Conservation (phyloP, 2,113 vertebrate species). For the Turnix velox region DNA sequence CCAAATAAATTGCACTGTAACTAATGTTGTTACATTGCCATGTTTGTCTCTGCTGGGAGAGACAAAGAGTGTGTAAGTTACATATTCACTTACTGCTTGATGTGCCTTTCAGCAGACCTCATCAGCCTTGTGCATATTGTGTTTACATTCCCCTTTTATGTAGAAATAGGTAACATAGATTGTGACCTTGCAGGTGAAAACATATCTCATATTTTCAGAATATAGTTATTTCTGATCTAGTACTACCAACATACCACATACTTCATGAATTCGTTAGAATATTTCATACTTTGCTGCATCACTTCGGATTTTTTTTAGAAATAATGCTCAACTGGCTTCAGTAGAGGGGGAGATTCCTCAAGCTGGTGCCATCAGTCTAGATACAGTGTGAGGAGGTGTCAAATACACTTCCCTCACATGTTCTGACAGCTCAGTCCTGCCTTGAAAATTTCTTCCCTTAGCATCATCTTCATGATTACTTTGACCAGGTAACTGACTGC, state of each 20-base stretch:
- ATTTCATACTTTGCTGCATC: background rate
- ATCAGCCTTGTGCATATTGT: background rate
- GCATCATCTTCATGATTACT: background rate
- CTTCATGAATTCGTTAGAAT: background rate
- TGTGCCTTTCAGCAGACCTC: background rate
- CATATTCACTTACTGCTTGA: background rate
- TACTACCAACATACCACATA: background rate
- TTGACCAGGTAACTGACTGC: background rate
- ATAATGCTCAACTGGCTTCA: background rate
- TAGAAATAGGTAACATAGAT: background rate
- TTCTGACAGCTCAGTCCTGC: background rate
- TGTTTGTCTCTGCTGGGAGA: background rate
- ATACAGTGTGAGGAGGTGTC: background rate
- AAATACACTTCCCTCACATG: background rate
- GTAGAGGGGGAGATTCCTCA: background rate
- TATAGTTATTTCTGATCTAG: background rate
- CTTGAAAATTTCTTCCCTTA: background rate
- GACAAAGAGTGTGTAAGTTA: background rate
- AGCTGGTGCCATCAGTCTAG: background rate
- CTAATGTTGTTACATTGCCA: background rate
- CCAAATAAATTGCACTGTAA: conserved; percentile 10
- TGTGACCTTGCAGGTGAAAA: background rate
- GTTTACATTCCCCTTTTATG: background rate
- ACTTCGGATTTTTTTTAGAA: background rate
- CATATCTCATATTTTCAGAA: background rate